Base-by-base conservation (phyloP, 2,888 invertebrate genomes). In the Orthosia gothica region DNA sequence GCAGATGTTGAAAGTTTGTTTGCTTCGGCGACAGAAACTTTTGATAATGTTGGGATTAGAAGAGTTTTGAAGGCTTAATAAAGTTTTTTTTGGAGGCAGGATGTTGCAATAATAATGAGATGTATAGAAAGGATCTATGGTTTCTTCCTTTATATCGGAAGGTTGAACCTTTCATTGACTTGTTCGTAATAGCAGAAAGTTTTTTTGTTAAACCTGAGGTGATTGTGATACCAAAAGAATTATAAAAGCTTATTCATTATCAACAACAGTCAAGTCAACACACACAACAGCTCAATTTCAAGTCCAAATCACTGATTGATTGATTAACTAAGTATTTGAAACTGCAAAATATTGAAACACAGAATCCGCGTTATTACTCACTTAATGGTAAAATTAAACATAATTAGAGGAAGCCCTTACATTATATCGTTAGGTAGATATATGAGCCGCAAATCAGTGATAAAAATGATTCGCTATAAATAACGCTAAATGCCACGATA, bases 1-100 rank as follows among this genome's bases (percentile, higher is more conserved):
- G 94, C 96, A 96, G 96, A 96, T 96, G 96, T 95, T 94, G 89
- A 88, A 89, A 92, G 91, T 92, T 94, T 94, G 93, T 93, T 94
- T 92, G 92, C 89, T 88, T 89, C 92, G 89, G 85, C 89, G 89
- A 90, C 87, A 89, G 85, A 89, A 92, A 94, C 93, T 93, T 93
- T 91, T 90, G 92, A 92, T 92, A 92, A 91, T 89, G 87, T 90
- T 83, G 83, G 82, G 91, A 92, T 92, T 90, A 91, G 82, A 84
- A 73, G 83, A 85, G 80, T 87, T 89, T 87, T 80, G 84, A 89
- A 84, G 86, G 89, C 87, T 91, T 90, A 89, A 85, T 87, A 85
- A 80, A 84, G 76, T 88, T 82, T 89, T 85, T 87, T 40, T 40
- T 40, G 40, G 40, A 81, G 80, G 76, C 67, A 65, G 66, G 83